A percentile compares a stretch with the other conserved stretches of the same genome.
These are phyloP conservation scores for Drosophila lacicola DNA, from an alignment of 2,888 invertebrate species.

Conservation along the genomic window DNA sequence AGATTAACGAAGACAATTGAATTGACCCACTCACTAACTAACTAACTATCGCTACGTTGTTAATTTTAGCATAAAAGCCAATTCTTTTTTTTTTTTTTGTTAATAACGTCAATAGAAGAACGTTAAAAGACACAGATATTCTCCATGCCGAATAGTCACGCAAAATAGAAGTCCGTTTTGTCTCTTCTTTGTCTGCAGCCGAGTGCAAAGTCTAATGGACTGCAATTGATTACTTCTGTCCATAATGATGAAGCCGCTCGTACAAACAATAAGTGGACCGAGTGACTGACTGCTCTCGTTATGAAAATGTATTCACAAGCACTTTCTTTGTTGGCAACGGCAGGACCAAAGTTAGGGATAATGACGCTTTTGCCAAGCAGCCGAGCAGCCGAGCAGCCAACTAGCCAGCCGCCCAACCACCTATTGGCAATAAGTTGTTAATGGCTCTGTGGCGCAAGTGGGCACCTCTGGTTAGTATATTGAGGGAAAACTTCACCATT, in stretches of 20 bases:
- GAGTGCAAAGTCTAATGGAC: constrained; percentile 79
- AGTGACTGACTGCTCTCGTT: constrained; percentile 53
- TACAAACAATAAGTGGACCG: constrained; percentile 51
- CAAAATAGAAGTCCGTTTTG: constrained; percentile 18
- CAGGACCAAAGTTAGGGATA: constrained; percentile 18
- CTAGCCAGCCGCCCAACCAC: constrained; percentile 10
- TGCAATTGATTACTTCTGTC: constrained; percentile 82
- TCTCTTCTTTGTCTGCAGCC: constrained; percentile 51
- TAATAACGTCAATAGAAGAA: background rate
- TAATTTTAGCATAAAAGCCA: background rate
- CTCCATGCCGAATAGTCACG: constrained; percentile 17
- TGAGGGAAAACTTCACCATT: constrained; percentile 59
- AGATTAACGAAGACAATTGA: no score
- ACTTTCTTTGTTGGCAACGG: constrained; percentile 27
- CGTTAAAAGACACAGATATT: constrained; percentile 17
- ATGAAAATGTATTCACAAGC: constrained; percentile 59
- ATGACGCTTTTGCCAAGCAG: background rate
- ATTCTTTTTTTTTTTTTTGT: background rate
- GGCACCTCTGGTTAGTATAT: constrained; percentile 51
- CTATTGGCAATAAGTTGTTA: constrained; percentile 61
- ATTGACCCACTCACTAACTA: no score
- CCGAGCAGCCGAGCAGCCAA: constrained; percentile 2
- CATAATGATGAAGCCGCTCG: constrained; percentile 63
- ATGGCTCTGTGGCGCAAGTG: constrained; percentile 53
- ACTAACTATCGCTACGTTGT: background rate